Base-by-base conservation (phyloP, 2,113 vertebrate species). In the Perca fluviatilis region DNA sequence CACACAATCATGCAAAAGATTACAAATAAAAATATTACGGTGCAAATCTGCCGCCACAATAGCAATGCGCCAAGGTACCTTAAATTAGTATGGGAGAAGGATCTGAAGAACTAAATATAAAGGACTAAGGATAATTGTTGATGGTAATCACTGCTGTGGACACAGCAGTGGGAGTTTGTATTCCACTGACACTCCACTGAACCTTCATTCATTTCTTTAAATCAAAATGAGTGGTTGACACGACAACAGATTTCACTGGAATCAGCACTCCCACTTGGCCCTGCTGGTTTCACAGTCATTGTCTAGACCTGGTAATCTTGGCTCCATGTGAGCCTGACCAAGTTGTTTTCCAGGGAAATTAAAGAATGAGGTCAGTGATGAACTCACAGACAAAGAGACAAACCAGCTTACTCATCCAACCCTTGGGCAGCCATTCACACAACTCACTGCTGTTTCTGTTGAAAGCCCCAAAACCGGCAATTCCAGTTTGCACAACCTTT, bases 361-460 rank as follows among this genome's bases (percentile, higher is more conserved):
- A 70, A 75, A 89, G 89, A 93, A 92, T 85, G 90, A 94, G 87
- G 87, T 93, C 90, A 93, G 69, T 62, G 83, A 88, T 69, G 80
- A 91, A 79, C 84, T 74, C 74, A 30, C 79, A 89, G 85, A 88
- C 88, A 91, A 90, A 76, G 91, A 86, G 65, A 78, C 86, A 71
- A 78, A 78, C 49, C 90, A 88, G 87, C 88, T 92, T 62, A 87
- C 85, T 92, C 91, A 93, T 74, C 67, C 70, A 56, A 33, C 43
- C 57, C 50, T 54, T 47, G 23, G 25, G 70, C 62, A 13, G 75
- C 76, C 78, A 57, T 88, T 88, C 75, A 84, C 69, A 78, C 51
- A 76, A 18, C 70, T 54, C 72, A n/a, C 36, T 25, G 71, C 77
- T 71, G 65, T 43, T 3, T 15, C 65, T 23, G 73, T 51, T 53